phyloP scores from a whole-genome alignment of 2,113 vertebrate genomes.

The Psettodes erumei region DNA sequence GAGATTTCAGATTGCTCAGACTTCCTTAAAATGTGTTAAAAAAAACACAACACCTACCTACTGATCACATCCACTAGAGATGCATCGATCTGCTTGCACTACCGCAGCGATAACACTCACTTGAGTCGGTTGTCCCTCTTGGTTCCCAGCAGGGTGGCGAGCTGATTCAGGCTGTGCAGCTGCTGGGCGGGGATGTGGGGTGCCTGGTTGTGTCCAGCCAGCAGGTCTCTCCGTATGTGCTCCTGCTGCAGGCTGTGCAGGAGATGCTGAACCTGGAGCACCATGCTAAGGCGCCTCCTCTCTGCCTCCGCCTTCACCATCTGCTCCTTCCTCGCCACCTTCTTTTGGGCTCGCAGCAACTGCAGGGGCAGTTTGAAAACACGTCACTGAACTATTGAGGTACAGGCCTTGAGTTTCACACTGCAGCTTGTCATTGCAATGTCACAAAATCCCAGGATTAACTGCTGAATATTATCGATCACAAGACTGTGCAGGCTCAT shows the following conservation, averaged over 20 bases:
- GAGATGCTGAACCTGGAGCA: slow-evolving; percentile 92
- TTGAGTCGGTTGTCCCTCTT: slow-evolving; percentile 85
- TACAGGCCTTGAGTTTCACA: too few species aligned
- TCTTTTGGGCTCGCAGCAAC: slow-evolving; percentile 93
- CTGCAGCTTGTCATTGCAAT: too few species aligned
- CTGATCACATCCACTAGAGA: neutral
- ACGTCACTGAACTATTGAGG: neutral
- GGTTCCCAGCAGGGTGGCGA: slow-evolving; percentile 86
- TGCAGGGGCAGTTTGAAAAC: slow-evolving; percentile 57
- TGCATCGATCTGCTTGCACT: neutral
- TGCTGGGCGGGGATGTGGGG: slow-evolving; percentile 85
- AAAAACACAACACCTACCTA: too few species aligned
- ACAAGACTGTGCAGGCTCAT: too few species aligned
- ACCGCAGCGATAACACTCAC: slow-evolving; percentile 65
- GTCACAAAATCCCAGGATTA: too few species aligned
- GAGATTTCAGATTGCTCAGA: too few species aligned
- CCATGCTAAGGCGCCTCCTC: slow-evolving; percentile 85
- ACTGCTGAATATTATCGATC: too few species aligned
- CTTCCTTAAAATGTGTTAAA: too few species aligned
- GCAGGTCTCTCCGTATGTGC: slow-evolving; percentile 88
- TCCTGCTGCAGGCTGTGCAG: slow-evolving; percentile 88
- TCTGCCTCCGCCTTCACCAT: slow-evolving; percentile 85
- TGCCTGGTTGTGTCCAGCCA: slow-evolving; percentile 85
- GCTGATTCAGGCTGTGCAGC: slow-evolving; percentile 88
- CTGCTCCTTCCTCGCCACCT: slow-evolving; percentile 86